These are phyloP conservation scores for Pandion haliaetus DNA, from an alignment of 2,113 vertebrate genomes.

Conservation along the genomic window DNA sequence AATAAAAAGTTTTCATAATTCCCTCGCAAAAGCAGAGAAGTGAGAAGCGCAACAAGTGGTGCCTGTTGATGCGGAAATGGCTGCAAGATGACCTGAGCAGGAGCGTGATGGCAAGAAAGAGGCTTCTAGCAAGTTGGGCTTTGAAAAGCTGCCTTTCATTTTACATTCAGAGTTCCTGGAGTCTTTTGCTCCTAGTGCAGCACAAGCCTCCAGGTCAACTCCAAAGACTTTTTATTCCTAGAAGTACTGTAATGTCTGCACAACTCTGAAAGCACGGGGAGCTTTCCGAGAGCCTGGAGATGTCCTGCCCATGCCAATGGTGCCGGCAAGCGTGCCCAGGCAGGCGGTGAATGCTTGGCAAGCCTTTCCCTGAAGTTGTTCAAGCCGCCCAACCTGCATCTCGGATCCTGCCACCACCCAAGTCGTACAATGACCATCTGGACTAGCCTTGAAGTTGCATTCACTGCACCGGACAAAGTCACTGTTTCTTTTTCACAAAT, in stretches of 20 bases:
- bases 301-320: background rate
- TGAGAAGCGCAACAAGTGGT: background rate
- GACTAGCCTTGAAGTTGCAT: background rate
- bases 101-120: background rate
- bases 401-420: conserved; percentile 30
- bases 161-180: background rate
- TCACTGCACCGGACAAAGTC: background rate
- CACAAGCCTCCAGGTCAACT: background rate
- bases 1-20: background rate
- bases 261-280: background rate
- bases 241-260: background rate
- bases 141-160: background rate
- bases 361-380: background rate
- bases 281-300: background rate
- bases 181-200: background rate
- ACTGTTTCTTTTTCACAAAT: background rate
- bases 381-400: background rate
- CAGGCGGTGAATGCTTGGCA: conserved; percentile 16
- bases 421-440: conserved; percentile 6
- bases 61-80: background rate
- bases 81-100: background rate
- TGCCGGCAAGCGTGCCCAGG: background rate
- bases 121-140: background rate
- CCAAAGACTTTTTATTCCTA: background rate
- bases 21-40: accelerated